These are phyloP conservation scores for Notiomystis cincta DNA, from an alignment of 2,113 vertebrate species.

Conservation along the genomic window DNA sequence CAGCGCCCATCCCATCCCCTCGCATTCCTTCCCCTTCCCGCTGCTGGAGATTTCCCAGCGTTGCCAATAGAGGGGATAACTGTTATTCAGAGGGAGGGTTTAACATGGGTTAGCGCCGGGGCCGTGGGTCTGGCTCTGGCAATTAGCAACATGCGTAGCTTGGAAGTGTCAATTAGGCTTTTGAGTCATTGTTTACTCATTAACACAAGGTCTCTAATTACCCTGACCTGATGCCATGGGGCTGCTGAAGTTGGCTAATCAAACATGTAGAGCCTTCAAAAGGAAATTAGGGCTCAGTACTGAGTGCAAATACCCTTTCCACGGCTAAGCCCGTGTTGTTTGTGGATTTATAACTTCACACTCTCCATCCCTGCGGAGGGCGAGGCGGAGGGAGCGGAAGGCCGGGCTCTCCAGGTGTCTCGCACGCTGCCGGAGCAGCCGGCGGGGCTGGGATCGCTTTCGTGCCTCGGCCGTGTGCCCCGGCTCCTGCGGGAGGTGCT, in stretches of 20 bases:
- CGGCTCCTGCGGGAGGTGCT: neutral
- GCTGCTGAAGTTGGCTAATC: neutral
- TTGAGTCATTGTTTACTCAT: neutral
- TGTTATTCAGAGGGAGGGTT: neutral
- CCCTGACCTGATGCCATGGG: neutral
- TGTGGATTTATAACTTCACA: neutral
- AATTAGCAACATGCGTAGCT: neutral
- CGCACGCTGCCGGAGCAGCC: neutral
- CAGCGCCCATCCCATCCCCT: neutral
- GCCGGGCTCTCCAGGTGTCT: neutral
- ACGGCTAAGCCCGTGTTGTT: fast-evolving
- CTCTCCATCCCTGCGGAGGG: neutral
- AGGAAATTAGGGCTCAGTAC: neutral
- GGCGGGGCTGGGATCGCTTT: neutral
- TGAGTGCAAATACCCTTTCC: neutral
- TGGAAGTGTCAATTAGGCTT: conserved; percentile 1
- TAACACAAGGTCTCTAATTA: conserved; percentile 19
- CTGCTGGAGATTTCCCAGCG: neutral
- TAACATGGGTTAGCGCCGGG: neutral
- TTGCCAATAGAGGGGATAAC: neutral
- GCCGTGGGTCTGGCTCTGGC: neutral
- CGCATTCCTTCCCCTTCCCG: neutral
- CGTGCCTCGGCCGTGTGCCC: neutral
- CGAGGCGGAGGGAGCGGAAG: neutral
- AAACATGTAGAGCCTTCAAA: neutral